Conservation (phyloP, 2,113 vertebrate species). For the Mola mola region DNA sequence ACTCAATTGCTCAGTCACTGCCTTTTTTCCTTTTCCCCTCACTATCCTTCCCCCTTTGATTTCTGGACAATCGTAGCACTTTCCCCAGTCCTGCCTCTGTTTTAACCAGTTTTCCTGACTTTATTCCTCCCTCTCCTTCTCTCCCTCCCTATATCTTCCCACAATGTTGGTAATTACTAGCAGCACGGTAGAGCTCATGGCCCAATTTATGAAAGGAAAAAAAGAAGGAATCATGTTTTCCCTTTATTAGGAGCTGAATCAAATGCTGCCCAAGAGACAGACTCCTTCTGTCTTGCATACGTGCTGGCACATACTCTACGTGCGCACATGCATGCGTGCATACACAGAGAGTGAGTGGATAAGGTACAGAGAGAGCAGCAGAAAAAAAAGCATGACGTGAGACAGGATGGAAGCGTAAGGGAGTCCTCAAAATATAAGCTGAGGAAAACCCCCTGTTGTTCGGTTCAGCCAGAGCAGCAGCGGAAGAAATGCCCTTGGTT, state of each 20-base stretch:
- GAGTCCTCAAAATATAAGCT: conserved; percentile 66
- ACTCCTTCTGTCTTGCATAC: conserved; percentile 9
- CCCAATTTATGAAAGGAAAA: conserved; percentile 65
- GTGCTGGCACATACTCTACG: conserved; percentile 10
- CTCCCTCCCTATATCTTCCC: conserved; percentile 46
- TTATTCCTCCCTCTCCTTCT: conserved; percentile 22
- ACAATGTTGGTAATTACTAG: conserved; percentile 75
- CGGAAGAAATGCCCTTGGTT: conserved; percentile 79
- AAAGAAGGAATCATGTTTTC: conserved; percentile 56
- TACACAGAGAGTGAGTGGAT: too few relatives aligned
- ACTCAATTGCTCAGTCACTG: conserved; percentile 6
- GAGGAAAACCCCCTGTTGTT: conserved; percentile 76
- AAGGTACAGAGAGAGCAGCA: too few relatives aligned
- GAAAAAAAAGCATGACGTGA: neutral
- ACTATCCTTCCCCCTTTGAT: conserved; percentile 18
- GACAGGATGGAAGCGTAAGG: conserved; percentile 42
- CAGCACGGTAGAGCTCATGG: conserved; percentile 70
- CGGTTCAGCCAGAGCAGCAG: conserved; percentile 50
- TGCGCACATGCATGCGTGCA: neutral
- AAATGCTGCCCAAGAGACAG: conserved; percentile 48
- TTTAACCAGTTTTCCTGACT: conserved; percentile 36
- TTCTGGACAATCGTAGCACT: conserved; percentile 27
- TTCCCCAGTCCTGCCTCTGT: conserved; percentile 27
- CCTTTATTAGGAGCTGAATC: conserved; percentile 67
- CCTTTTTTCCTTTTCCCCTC: conserved; percentile 25